Evolutionary conservation across 1,140 invertebrate species (phyloP), one percentile per base, ranked within the genome.

Genomic region (Temnothorax nylanderi): DNA sequence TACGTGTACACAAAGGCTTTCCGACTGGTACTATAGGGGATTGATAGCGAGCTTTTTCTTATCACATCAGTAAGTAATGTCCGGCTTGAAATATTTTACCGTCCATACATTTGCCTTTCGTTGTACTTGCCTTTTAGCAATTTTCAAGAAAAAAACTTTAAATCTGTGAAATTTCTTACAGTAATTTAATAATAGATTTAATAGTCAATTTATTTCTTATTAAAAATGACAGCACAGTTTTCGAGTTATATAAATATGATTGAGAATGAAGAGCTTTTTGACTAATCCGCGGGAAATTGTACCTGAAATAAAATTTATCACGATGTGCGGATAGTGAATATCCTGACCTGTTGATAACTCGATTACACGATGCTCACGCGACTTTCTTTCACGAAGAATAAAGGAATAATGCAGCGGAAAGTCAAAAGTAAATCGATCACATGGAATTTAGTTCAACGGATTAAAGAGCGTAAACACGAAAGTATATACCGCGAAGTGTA

Each of bases 1-100:
- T 60, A 84, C 80, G 26, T 74, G 51, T 84, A 75, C 80, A 84
- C 80, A 84, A 82, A 84, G 80, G 80, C 69, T 75, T 62, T 75
- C 34, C 21, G n/a, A 32, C 69, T 60, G 26, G 69, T 62, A 75
- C 41, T 34, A 44, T 34, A 44, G 10, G 16, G n/a, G 16, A 71
- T 54, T 74, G 69, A 74, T 74, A 74, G 80, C 69, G 37, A 49
- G 54, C 69, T 75, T 84, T 84, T 84, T 84, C 80, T 84, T 84
- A 84, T 84, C 80, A 69, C 41, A 32, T 60, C 41, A 4, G 21
- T 72, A 34, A 26, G 26, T 41, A 54, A 82, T 60, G 54, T 74
- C 41, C 65, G 26, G 37, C 47, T 41, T 60, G 10, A 75, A 60
- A 62, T 84, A 84, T 84, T 60, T 84, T 8, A 60, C n/a, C 62